A percentile compares a stretch with the other conserved stretches of the same genome.
These are phyloP conservation scores for Corticium candelabrum DNA, from an alignment of 37 sponge, comb jelly and placozoan species.

Conservation along the genomic window DNA sequence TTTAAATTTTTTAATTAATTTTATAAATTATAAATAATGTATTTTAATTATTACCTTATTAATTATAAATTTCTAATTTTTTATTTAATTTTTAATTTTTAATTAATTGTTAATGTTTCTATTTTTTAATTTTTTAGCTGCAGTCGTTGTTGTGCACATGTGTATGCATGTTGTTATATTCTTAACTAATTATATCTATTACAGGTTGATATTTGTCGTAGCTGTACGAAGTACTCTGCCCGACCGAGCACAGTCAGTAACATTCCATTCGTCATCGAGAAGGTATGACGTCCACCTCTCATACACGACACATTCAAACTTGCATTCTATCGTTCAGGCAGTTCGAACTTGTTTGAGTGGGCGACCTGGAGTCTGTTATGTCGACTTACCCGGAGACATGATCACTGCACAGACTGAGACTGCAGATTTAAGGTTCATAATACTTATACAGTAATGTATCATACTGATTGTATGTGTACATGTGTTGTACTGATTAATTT, in stretches of 20 bases:
- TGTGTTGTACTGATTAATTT: not conserved
- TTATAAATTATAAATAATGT: too few relatives aligned
- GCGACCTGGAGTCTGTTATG: slow-evolving; percentile 71
- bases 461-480: not conserved
- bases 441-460: not conserved
- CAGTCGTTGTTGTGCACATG: too few relatives aligned
- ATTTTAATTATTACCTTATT: too few relatives aligned
- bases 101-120: not conserved
- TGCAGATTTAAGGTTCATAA: slow-evolving; percentile 24
- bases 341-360: slow-evolving; percentile 60
- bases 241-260: slow-evolving; percentile 59
- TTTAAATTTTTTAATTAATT: too few relatives aligned
- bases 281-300: too few relatives aligned
- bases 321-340: slow-evolving; percentile 11
- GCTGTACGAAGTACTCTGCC: slow-evolving; percentile 57
- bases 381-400: slow-evolving; percentile 81
- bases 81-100: not conserved
- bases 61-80: not conserved
- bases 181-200: not conserved
- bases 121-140: not conserved
- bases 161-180: too few relatives aligned
- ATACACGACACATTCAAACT: too few relatives aligned
- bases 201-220: slow-evolving; percentile 16
- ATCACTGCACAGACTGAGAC: slow-evolving; percentile 18
- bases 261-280: slow-evolving; percentile 74